Percentiles rank a stretch among this genome's conserved stretches.
Conservation (phyloP, 2,797 vertebrate species). For the Spea hammondii region DNA sequence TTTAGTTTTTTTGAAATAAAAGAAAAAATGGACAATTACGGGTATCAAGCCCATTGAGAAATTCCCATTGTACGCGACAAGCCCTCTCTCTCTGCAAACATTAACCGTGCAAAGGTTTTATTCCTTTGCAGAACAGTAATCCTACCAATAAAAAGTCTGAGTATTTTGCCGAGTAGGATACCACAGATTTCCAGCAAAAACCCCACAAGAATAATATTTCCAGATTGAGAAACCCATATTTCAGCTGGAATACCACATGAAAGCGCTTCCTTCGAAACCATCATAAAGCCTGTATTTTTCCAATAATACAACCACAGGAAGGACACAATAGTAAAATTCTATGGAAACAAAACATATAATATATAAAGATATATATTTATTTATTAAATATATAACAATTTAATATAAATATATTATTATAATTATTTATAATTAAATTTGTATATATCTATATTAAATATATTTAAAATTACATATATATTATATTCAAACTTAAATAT, state of each 20-base stretch:
- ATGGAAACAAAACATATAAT: constrained; percentile 21
- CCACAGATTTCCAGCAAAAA: constrained; percentile 44
- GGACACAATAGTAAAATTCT: constrained; percentile 9
- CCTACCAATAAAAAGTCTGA: constrained; percentile 38
- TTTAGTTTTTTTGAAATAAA: not conserved
- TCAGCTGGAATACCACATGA: constrained; percentile 43
- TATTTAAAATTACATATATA: too few relatives aligned
- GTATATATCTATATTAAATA: too few relatives aligned
- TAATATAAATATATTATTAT: too few relatives aligned
- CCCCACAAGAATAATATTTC: constrained; percentile 49
- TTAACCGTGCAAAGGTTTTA: not conserved
- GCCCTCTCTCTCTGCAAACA: not conserved
- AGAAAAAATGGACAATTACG: not conserved
- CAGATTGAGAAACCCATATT: constrained; percentile 42
- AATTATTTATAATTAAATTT: too few relatives aligned
- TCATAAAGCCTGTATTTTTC: constrained; percentile 24
- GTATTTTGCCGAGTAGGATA: constrained; percentile 35
- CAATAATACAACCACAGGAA: constrained; percentile 25
- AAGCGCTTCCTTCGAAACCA: constrained; percentile 39
- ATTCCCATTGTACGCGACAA: not conserved
- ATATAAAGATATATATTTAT: not conserved
- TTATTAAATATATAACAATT: too few relatives aligned
- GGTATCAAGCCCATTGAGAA: not conserved
- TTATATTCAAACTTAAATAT: too few relatives aligned
- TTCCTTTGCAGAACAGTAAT: not conserved